Conservation (phyloP, 2,113 vertebrate species). For the Dascyllus trimaculatus region DNA sequence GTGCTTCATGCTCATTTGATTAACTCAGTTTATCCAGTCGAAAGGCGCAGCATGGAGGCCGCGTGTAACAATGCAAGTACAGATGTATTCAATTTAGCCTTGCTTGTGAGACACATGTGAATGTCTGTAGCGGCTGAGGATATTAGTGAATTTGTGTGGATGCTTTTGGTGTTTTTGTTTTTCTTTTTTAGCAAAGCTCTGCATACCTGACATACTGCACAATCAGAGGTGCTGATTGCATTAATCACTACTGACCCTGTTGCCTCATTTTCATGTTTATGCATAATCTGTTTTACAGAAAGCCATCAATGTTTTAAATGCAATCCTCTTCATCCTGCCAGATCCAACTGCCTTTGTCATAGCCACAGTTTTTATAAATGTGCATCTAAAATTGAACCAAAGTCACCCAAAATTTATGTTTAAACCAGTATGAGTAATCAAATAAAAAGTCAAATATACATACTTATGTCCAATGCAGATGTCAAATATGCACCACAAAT, state of each 20-base stretch:
- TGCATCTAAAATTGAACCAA: too few relatives aligned
- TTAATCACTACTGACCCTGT: constrained; percentile 40
- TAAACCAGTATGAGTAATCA: too few relatives aligned
- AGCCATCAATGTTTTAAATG: constrained; percentile 48
- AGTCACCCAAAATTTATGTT: too few relatives aligned
- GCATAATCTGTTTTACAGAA: constrained; percentile 18
- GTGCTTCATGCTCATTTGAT: constrained; percentile 42
- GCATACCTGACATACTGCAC: constrained; percentile 30
- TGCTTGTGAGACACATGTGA: constrained; percentile 24
- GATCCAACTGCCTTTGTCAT: constrained; percentile 20
- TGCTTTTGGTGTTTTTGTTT: background rate
- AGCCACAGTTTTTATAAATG: constrained; percentile 2
- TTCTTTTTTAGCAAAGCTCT: background rate
- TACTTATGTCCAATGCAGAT: too few relatives aligned
- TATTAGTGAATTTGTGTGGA: constrained; percentile 1
- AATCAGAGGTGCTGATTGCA: constrained; percentile 50
- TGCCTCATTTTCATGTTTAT: constrained; percentile 15
- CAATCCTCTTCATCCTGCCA: constrained; percentile 25
- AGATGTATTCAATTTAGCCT: constrained; percentile 42
- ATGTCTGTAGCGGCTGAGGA: constrained; percentile 17
- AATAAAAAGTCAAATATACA: too few relatives aligned
- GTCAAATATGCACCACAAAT: too few relatives aligned
- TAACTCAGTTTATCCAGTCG: constrained; percentile 39
- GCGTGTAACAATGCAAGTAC: constrained; percentile 21
- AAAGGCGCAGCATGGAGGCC: constrained; percentile 24